Evolutionary conservation across 23 tunicate genomes (phyloP).

Genomic region (Ascidia mentula): DNA sequence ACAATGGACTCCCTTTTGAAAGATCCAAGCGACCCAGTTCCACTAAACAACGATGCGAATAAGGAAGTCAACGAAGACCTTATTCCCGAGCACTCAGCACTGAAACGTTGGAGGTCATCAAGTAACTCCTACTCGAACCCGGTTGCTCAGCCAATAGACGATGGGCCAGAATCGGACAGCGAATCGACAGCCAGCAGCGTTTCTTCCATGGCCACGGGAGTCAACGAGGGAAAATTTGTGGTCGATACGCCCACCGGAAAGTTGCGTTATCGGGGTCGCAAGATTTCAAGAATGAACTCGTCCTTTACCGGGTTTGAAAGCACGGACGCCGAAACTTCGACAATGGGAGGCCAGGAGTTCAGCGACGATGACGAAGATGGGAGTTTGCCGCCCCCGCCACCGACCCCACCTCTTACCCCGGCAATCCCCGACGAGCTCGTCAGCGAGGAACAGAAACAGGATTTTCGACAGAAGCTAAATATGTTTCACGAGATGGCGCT

Average conservation of each 20-base stretch:
- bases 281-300: slow-evolving; percentile 16
- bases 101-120: neutral
- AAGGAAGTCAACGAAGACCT: no score
- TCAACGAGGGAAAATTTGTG: slow-evolving; percentile 32
- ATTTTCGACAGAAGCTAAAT: slow-evolving; percentile 33
- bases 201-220: slow-evolving; percentile 45
- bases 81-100: no score
- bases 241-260: slow-evolving; percentile 31
- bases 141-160: neutral
- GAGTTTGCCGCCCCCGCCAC: slow-evolving; percentile 42
- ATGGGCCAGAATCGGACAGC: neutral
- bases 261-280: slow-evolving; percentile 27
- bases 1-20: no score
- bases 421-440: slow-evolving; percentile 41
- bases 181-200: slow-evolving; percentile 37
- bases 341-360: neutral
- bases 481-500: slow-evolving; percentile 53
- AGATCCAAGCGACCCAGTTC: no score
- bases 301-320: slow-evolving; percentile 30
- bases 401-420: slow-evolving; percentile 23
- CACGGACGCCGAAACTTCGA: slow-evolving; percentile 15
- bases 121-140: neutral
- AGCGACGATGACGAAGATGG: slow-evolving; percentile 18
- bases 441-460: slow-evolving; percentile 37
- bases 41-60: no score